Conservation (phyloP, 2,888 invertebrate species). For the Colostygia pectinataria region DNA sequence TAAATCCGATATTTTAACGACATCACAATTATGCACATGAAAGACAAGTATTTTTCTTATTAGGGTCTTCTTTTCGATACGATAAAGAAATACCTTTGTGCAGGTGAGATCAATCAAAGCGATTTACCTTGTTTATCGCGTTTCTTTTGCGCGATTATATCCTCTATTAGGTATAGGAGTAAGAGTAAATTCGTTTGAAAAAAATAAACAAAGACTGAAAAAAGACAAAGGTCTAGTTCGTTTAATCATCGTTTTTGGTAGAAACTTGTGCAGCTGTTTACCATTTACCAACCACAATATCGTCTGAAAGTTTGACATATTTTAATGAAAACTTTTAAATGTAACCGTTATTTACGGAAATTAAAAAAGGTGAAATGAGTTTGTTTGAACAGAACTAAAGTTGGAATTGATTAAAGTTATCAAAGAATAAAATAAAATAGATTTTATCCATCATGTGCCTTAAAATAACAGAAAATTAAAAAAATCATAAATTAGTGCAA, state of each 20-base stretch:
- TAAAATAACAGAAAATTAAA: no score
- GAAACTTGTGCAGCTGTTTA: slow-evolving; percentile 66
- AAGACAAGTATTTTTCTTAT: no score
- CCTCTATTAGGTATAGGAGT: slow-evolving; percentile 1
- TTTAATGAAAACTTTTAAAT: slow-evolving; percentile 37
- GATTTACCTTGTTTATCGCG: slow-evolving; percentile 19
- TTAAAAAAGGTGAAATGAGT: no score
- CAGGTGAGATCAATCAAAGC: slow-evolving; percentile 27
- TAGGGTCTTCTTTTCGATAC: background rate
- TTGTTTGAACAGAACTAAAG: no score
- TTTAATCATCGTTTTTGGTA: slow-evolving; percentile 67
- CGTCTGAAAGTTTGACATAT: slow-evolving; percentile 56
- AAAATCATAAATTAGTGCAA: no score
- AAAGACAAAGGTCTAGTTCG: slow-evolving; percentile 39
- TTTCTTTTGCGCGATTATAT: background rate
- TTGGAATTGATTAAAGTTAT: no score
- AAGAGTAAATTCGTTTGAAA: slow-evolving; percentile 3
- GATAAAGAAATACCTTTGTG: slow-evolving; percentile 17
- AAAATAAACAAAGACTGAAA: no score
- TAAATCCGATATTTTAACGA: no score
- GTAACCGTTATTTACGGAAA: no score
- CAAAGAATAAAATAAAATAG: no score
- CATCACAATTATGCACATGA: no score
- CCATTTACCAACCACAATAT: slow-evolving; percentile 61
- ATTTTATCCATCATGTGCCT: no score